Conservation (phyloP, 2,797 vertebrate species). For the Mionectes olivaceus region DNA sequence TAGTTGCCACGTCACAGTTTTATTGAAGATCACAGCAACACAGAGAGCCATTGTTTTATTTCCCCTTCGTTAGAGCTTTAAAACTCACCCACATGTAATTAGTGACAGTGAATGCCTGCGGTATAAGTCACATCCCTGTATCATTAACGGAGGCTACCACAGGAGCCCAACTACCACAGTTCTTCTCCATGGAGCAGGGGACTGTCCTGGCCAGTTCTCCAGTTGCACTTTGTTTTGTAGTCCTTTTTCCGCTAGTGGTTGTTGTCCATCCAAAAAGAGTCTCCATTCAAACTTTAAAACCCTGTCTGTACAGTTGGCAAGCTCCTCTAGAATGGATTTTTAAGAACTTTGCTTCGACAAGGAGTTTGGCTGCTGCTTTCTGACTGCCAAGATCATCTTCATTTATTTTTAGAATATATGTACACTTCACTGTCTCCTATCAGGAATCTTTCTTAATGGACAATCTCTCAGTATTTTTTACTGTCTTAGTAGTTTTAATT, state of each 20-base stretch:
- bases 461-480: not conserved
- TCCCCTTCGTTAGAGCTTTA: not conserved
- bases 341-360: not conserved
- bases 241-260: not conserved
- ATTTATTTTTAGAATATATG: not conserved
- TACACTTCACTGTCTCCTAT: not conserved
- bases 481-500: not conserved
- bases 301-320: not conserved
- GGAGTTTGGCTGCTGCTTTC: not conserved
- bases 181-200: not conserved
- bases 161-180: not conserved
- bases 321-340: not conserved
- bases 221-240: not conserved
- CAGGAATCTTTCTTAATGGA: not conserved
- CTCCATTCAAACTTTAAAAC: not conserved
- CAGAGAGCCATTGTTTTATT: constrained; percentile 26
- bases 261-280: not conserved
- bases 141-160: not conserved
- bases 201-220: not conserved
- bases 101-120: not conserved
- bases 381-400: not conserved
- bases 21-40: constrained; percentile 38
- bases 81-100: not conserved
- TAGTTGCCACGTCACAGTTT: not conserved
- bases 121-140: not conserved